Base-by-base conservation (phyloP, 2,797 vertebrate genomes). In the Masticophis lateralis region DNA sequence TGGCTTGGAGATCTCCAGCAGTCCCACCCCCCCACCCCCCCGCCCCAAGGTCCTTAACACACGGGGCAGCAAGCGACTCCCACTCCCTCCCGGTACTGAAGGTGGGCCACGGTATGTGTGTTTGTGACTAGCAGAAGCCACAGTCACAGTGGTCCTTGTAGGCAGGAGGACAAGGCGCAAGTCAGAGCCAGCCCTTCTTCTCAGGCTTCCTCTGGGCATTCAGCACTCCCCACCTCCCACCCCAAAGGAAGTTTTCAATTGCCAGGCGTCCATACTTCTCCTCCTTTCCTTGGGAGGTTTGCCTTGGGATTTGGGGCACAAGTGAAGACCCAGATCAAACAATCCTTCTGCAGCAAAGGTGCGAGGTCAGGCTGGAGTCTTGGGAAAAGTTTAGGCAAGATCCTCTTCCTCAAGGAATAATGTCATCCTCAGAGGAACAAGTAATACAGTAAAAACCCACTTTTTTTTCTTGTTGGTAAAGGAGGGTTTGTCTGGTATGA, bases 181-280 rank as follows among this genome's bases (percentile, higher is more conserved):
- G 83, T 14, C 8, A 66, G 32, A 56, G 32, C 13, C 12, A 28
- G 27, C n/a, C 5, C 18, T 43, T 28, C 37, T 43, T 47, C 56
- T 37, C 28, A 32, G 22, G 57, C 88, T 83, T 86, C 92, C 88
- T 13, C n/a, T 4, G 32, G 27, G 32, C 83, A 47, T 56, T 43
- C 74, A 43, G 88, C 20, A 60, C 32, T 28, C 0, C 4, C 61
- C 25, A 2, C 1, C 10, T 10, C 61, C 25, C 89, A 59, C 60
- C 66, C 18, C 37, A 59, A 69, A 88, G 90, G 86, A 83, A 83
- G 90, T 63, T 16, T 63, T 90, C 91, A 88, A 93, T 88, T 88
- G 86, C 66, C 16, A n/a, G 37, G 27, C 86, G 11, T 61, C 87
- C 37, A 89, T 32, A 2, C 56, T 25, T 69, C 88, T 37, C 22